Evolutionary conservation across 2,888 invertebrate genomes (phyloP), one percentile per base, ranked within the genome.

Genomic region (Drosophila incognita): DNA sequence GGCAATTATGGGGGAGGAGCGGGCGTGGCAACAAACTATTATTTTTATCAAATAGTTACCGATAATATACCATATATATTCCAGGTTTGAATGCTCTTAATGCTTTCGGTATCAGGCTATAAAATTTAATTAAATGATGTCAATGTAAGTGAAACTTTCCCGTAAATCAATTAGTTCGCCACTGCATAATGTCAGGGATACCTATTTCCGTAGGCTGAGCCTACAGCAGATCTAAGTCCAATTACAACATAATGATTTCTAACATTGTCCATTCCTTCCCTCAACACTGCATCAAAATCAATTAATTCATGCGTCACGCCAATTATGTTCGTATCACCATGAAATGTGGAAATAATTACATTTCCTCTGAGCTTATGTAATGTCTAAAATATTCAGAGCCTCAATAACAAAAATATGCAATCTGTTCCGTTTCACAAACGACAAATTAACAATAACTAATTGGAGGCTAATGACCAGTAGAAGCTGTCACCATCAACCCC

Each of bases 401-500:
- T 36, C 68, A 64, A 59, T 40, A 27, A 35, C 40, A 36, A 63
- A 53, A 56, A 51, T 48, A 58, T 65, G 61, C 53, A 76, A 57
- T 66, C 24, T n/a, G 51, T 46, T 36, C 46, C 63, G 40, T 36
- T 52, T 66, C 29, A 52, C 66, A 71, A 74, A 77, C 66, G 84
- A 80, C 89, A 85, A 82, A 89, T 87, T 89, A 87, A 85, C 87
- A 89, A 84, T 82, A 84, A 87, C 74, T 89, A 89, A 89, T 85
- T 89, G 79, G 66, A 62, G 67, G 57, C 73, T 87, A 89, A 89
- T 87, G 87, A 73, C 74, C 77, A 79, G 71, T 73, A 70, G 69
- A 70, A 70, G 71, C 66, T 65, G 70, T 67, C 66, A 68, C 56
- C 49, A 59, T 54, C 61, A 69, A 48, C 36, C 58, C 33, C 57